Evolutionary conservation across 2,797 vertebrate species (phyloP).

Genomic region (Microctenopoma steveboyesi): DNA sequence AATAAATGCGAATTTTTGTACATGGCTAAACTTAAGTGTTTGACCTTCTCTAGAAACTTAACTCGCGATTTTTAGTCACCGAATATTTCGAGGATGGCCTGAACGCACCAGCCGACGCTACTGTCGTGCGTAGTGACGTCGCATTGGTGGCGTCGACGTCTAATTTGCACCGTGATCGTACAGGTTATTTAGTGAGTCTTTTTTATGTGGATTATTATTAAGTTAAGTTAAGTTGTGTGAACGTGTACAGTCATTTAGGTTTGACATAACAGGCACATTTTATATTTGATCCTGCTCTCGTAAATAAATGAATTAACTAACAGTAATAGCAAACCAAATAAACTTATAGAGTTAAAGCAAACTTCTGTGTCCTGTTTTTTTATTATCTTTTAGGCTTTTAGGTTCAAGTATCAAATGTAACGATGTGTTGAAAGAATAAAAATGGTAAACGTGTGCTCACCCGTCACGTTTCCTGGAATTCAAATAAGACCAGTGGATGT

Average conservation of each 20-base stretch:
- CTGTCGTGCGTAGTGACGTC: constrained; percentile 16
- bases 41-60: background rate
- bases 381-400: too few species aligned
- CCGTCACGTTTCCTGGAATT: constrained; percentile 30
- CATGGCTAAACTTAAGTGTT: too few species aligned
- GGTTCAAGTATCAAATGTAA: background rate
- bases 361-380: too few species aligned
- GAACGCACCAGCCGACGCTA: constrained; percentile 25
- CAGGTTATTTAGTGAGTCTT: background rate
- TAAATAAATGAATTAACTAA: too few species aligned
- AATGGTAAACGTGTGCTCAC: constrained; percentile 25
- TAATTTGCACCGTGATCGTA: background rate
- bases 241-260: background rate
- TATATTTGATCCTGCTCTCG: background rate
- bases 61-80: rapidly evolving
- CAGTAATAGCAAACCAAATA: too few species aligned
- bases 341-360: too few species aligned
- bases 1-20: background rate
- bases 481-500: constrained; percentile 36
- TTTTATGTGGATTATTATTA: background rate
- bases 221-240: background rate
- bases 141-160: background rate
- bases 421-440: background rate
- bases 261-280: background rate
- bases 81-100: background rate